Percentiles rank a stretch among this genome's conserved stretches.
Conservation (phyloP, 2,113 vertebrate species). For the Ivindomyrus marchei region DNA sequence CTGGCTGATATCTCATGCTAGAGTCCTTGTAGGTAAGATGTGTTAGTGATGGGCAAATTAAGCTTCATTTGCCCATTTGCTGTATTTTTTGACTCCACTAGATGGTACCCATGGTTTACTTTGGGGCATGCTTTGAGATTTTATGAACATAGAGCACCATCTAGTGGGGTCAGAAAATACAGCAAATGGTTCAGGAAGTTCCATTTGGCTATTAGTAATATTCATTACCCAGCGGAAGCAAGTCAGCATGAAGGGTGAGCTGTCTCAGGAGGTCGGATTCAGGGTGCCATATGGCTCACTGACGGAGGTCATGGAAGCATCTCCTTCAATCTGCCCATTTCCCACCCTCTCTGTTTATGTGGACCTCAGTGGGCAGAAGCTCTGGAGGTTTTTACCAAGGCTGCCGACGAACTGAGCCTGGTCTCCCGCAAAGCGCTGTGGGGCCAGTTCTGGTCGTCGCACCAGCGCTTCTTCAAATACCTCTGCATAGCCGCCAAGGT, state of each 20-base stretch:
- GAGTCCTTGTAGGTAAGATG: not conserved
- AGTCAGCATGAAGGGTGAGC: not conserved
- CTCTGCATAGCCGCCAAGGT: conserved; percentile 95
- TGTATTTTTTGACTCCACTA: no score
- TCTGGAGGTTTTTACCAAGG: conserved; percentile 78
- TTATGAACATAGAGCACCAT: no score
- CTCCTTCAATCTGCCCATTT: not conserved
- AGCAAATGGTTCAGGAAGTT: no score
- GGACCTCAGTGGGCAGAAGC: conserved; percentile 87
- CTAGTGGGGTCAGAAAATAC: no score
- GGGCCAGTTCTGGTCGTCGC: conserved; percentile 98
- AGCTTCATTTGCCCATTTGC: no score
- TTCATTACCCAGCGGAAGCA: not conserved
- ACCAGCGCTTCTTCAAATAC: conserved; percentile 99
- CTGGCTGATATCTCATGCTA: not conserved
- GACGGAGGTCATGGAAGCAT: not conserved
- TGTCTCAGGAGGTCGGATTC: not conserved
- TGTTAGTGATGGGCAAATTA: not conserved
- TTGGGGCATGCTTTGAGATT: no score
- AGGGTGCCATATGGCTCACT: not conserved
- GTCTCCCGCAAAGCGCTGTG: conserved; percentile 90
- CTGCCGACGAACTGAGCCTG: conserved; percentile 79
- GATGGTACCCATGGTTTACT: no score
- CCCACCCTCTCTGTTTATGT: conserved; percentile 10
- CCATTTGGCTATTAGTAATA: not conserved